Percentiles rank a stretch among this genome's conserved stretches.
Evolutionary conservation across 2,888 invertebrate species (phyloP).

Genomic region (Euspilapteryx auroguttella): DNA sequence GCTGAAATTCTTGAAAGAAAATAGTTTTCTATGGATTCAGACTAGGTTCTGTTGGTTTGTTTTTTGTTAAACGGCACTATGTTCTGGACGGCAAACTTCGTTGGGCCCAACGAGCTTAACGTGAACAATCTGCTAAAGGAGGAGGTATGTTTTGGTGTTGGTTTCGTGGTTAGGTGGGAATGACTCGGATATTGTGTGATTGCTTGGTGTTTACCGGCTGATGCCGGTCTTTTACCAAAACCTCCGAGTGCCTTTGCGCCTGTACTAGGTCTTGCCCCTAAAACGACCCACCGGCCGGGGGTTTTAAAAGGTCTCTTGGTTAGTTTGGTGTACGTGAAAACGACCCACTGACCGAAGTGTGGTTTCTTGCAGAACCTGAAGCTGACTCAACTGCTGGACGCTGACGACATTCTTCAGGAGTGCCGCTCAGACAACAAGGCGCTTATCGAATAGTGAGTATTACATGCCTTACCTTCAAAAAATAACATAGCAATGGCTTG

Average conservation of each 20-base stretch:
- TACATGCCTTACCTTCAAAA: too few species aligned
- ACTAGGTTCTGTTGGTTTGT: slow-evolving; percentile 28
- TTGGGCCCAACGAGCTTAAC: slow-evolving; percentile 73
- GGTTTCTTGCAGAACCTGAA: slow-evolving; percentile 85
- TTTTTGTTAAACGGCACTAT: slow-evolving; percentile 68
- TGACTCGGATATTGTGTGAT: too few species aligned
- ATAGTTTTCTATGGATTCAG: slow-evolving; percentile 47
- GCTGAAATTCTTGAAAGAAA: slow-evolving; percentile 30
- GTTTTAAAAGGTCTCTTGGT: too few species aligned
- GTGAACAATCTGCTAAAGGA: slow-evolving; percentile 75
- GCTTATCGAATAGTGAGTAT: slow-evolving; percentile 88
- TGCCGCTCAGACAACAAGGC: slow-evolving; percentile 91
- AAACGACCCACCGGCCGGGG: too few species aligned
- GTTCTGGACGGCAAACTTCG: slow-evolving; percentile 83
- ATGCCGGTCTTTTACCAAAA: too few species aligned
- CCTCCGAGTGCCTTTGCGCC: too few species aligned
- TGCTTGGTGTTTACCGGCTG: too few species aligned
- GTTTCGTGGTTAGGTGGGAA: slow-evolving; percentile 50
- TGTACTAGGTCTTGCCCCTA: too few species aligned
- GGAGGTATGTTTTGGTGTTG: slow-evolving; percentile 64
- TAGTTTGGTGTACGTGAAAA: too few species aligned
- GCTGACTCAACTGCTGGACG: slow-evolving; percentile 87
- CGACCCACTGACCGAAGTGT: too few species aligned
- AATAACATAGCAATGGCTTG: too few species aligned
- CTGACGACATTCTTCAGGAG: slow-evolving; percentile 94